Evolutionary conservation across 2,797 vertebrate genomes (phyloP).

Genomic region (Staurois parvus): DNA sequence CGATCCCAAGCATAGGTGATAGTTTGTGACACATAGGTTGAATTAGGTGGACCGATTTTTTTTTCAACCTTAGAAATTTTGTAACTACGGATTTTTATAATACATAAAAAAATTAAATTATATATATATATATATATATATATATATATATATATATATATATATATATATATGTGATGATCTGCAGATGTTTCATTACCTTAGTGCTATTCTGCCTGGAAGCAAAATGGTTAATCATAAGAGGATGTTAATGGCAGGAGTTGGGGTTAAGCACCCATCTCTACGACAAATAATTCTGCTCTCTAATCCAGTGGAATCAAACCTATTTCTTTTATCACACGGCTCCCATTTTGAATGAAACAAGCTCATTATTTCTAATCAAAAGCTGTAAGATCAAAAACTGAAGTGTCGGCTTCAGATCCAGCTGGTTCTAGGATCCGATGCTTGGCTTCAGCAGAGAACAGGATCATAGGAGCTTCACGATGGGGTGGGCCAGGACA

Average conservation of each 20-base stretch:
- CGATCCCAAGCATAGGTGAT: too few species aligned
- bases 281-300: constrained; percentile 92
- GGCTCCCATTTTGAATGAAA: constrained; percentile 95
- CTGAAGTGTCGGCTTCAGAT: constrained; percentile 96
- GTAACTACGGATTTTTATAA: too few species aligned
- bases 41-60: too few species aligned
- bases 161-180: too few species aligned
- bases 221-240: constrained; percentile 20
- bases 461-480: constrained; percentile 85
- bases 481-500: constrained; percentile 30
- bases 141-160: too few species aligned
- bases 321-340: constrained; percentile 96
- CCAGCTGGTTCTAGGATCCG: constrained; percentile 72
- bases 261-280: constrained; percentile 84
- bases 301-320: constrained; percentile 97
- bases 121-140: too few species aligned
- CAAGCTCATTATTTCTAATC: constrained; percentile 97
- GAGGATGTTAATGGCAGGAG: background rate
- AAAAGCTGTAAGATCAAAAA: constrained; percentile 94
- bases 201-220: background rate
- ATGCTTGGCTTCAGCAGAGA: constrained; percentile 90
- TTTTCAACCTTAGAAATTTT: too few species aligned
- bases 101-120: too few species aligned
- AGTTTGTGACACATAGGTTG: too few species aligned
- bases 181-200: background rate